Percentiles rank a stretch among this genome's conserved stretches.
phyloP scores from a whole-genome alignment of 2,797 vertebrate species.

The Helostoma temminkii region DNA sequence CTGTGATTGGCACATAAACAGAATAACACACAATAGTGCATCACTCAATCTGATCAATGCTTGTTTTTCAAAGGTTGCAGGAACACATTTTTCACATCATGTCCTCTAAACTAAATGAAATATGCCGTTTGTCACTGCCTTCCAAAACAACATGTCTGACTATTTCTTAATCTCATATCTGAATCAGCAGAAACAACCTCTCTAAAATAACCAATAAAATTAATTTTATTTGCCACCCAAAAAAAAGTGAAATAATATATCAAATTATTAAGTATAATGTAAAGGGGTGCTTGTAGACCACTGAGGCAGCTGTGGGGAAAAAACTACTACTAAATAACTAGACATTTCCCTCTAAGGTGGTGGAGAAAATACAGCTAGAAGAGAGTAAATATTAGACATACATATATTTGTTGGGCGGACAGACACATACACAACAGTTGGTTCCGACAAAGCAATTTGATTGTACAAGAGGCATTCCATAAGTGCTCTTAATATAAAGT shows the following conservation, averaged over 20 bases:
- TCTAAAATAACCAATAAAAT: not conserved
- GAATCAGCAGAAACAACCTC: not conserved
- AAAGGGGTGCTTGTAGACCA: too few relatives aligned
- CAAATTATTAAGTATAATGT: too few relatives aligned
- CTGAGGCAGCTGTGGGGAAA: too few relatives aligned
- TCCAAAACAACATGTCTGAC: constrained; percentile 10
- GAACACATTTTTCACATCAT: constrained; percentile 34
- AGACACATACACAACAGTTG: too few relatives aligned
- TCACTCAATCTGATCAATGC: constrained; percentile 51
- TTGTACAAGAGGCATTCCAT: too few relatives aligned
- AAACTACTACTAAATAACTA: not conserved
- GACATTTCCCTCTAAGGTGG: not conserved
- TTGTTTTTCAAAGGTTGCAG: constrained; percentile 30
- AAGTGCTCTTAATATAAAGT: too few relatives aligned
- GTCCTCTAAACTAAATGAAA: constrained; percentile 16
- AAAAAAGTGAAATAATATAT: too few relatives aligned
- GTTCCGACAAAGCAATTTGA: too few relatives aligned
- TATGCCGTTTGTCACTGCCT: not conserved
- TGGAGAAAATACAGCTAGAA: not conserved
- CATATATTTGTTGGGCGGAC: too few relatives aligned
- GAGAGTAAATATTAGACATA: not conserved
- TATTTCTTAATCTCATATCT: not conserved
- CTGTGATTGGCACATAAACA: constrained; percentile 54
- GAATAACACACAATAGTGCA: constrained; percentile 39
- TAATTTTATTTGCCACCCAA: too few relatives aligned